phyloP scores from a whole-genome alignment of 1,140 invertebrate genomes.

The Orchesella cincta region DNA sequence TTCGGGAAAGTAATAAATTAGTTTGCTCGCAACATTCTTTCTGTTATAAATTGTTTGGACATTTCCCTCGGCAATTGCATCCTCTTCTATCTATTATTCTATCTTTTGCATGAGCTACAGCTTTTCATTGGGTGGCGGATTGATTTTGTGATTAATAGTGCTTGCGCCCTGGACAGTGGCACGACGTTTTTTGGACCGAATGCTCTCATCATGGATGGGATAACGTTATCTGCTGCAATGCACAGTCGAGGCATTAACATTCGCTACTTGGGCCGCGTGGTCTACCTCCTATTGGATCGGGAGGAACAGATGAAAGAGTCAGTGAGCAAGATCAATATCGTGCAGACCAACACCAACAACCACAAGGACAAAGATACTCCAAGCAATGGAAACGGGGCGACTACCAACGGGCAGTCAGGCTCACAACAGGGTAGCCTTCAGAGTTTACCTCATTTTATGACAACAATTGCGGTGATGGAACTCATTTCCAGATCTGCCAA shows the following conservation, averaged over 20 bases:
- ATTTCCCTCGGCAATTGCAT: no score
- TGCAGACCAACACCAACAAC: background rate
- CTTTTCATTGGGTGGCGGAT: slow-evolving; percentile 1
- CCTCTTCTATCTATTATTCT: no score
- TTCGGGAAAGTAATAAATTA: no score
- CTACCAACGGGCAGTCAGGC: slow-evolving; percentile 24
- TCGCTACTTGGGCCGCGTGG: slow-evolving; percentile 77
- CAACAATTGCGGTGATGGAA: slow-evolving; percentile 84
- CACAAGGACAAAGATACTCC: background rate
- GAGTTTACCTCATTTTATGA: slow-evolving; percentile 81
- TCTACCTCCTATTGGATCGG: slow-evolving; percentile 43
- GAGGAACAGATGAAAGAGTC: slow-evolving; percentile 37
- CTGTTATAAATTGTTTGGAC: no score
- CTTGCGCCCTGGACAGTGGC: slow-evolving; percentile 50
- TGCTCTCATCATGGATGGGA: slow-evolving; percentile 75
- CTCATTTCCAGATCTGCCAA: slow-evolving; percentile 84
- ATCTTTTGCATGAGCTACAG: background rate
- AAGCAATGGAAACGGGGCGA: slow-evolving; percentile 4
- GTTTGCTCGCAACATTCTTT: background rate
- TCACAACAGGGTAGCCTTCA: slow-evolving; percentile 59
- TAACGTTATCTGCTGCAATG: slow-evolving; percentile 87
- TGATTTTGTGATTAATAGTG: slow-evolving; percentile 35
- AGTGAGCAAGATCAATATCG: slow-evolving; percentile 38
- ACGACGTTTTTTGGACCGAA: slow-evolving; percentile 50
- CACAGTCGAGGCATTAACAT: slow-evolving; percentile 95